Percentiles rank a stretch among this genome's conserved stretches.
phyloP scores from a whole-genome alignment of 2,113 vertebrate species.

The Hydrolagus affinis region DNA sequence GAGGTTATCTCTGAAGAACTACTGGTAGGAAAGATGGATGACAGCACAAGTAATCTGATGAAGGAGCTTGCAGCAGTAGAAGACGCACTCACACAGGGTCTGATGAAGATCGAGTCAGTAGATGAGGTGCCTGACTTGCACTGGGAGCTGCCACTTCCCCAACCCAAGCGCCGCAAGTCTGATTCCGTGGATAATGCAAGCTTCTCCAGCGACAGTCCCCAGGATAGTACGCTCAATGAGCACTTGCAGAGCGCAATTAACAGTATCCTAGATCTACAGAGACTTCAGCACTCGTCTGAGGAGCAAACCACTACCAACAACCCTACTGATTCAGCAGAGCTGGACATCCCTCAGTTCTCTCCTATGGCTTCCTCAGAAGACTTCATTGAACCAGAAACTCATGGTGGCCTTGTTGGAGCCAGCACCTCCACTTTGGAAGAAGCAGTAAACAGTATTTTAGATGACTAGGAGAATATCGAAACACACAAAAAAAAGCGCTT shows the following conservation, averaged over 20 bases:
- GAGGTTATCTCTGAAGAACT: too few species aligned
- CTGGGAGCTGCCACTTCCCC: slow-evolving; percentile 34
- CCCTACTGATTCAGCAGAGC: slow-evolving; percentile 13
- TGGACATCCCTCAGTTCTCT: neutral
- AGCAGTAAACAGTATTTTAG: slow-evolving; percentile 56
- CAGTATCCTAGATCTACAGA: slow-evolving; percentile 67
- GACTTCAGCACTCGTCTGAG: slow-evolving; percentile 54
- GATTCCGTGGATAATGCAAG: slow-evolving; percentile 30
- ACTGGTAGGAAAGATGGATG: neutral
- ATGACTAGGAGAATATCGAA: slow-evolving; percentile 40
- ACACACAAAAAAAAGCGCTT: neutral
- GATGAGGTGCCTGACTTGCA: slow-evolving; percentile 25
- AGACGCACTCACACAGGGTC: neutral
- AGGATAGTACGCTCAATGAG: slow-evolving; percentile 60
- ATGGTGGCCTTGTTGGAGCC: slow-evolving; percentile 33
- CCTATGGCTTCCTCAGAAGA: neutral
- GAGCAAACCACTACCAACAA: slow-evolving; percentile 36
- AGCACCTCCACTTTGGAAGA: slow-evolving; percentile 48
- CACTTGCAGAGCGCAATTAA: slow-evolving; percentile 68
- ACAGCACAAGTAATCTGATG: neutral
- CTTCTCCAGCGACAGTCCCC: slow-evolving; percentile 39
- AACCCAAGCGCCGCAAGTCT: slow-evolving; percentile 37
- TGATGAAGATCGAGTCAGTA: neutral
- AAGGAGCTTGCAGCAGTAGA: neutral
- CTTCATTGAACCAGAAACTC: neutral